Evolutionary conservation across 1,140 invertebrate genomes (phyloP).

Genomic region (Cotesia vestalis): DNA sequence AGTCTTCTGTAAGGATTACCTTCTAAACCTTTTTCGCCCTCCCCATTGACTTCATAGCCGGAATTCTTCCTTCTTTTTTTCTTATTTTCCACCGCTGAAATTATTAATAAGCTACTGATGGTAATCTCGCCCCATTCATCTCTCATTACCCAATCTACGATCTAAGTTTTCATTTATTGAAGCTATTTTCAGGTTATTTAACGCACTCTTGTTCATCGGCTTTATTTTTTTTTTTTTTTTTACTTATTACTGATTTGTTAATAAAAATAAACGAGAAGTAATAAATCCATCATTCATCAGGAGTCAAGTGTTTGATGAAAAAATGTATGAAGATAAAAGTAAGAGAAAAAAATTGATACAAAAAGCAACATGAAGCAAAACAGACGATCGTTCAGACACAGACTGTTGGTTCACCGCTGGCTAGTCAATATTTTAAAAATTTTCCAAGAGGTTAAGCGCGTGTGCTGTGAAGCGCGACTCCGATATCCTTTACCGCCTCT

Average conservation of each 20-base stretch:
- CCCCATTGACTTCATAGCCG: background rate
- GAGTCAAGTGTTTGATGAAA: background rate
- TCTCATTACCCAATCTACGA: no score
- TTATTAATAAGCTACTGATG: background rate
- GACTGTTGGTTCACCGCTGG: background rate
- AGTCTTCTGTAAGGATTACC: slow-evolving; percentile 34
- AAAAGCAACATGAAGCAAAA: background rate
- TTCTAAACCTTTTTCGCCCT: slow-evolving; percentile 26
- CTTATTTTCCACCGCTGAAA: background rate
- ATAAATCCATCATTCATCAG: background rate
- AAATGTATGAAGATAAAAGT: background rate
- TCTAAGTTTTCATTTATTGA: no score
- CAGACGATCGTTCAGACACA: background rate
- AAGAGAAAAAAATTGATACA: background rate
- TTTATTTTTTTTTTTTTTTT: background rate
- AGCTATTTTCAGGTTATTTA: no score
- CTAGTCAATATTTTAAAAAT: slow-evolving; percentile 42
- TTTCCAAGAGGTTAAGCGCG: slow-evolving; percentile 37
- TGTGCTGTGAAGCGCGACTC: slow-evolving; percentile 39
- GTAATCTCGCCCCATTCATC: no score
- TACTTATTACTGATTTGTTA: background rate
- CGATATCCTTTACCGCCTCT: slow-evolving; percentile 25
- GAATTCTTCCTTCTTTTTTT: slow-evolving; percentile 6
- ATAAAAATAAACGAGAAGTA: background rate
- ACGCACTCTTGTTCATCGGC: background rate